These are phyloP conservation scores for Ceuthmochares aereus DNA, from an alignment of 2,113 vertebrate species.

Conservation along the genomic window DNA sequence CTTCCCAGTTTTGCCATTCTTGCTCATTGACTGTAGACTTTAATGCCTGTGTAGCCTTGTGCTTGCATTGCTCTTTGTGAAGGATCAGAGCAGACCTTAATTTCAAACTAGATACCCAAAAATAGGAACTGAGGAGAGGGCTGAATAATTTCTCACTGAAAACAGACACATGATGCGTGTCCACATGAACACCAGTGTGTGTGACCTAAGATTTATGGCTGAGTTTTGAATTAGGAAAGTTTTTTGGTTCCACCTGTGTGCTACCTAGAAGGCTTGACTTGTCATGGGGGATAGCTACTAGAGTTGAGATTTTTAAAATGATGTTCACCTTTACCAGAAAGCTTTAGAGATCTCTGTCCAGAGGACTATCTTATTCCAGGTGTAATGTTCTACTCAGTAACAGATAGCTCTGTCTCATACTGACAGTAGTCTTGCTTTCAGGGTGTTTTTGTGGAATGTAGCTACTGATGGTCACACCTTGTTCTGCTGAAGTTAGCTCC, in stretches of 20 bases:
- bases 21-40: background rate
- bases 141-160: background rate
- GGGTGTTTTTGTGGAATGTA: accelerated
- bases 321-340: background rate
- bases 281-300: background rate
- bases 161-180: background rate
- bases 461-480: background rate
- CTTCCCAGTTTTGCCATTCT: background rate
- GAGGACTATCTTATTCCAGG: background rate
- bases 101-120: background rate
- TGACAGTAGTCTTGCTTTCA: background rate
- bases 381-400: background rate
- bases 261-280: background rate
- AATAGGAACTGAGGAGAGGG: background rate
- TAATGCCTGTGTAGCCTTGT: background rate
- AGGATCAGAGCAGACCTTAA: background rate
- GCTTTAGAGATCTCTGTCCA: background rate
- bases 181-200: accelerated
- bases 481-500: background rate
- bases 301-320: background rate
- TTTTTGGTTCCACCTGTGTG: background rate
- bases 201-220: background rate
- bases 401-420: background rate
- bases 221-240: background rate
- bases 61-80: background rate